Evolutionary conservation across 2,797 vertebrate genomes (phyloP).

Genomic region (Adrianichthys oophorus): DNA sequence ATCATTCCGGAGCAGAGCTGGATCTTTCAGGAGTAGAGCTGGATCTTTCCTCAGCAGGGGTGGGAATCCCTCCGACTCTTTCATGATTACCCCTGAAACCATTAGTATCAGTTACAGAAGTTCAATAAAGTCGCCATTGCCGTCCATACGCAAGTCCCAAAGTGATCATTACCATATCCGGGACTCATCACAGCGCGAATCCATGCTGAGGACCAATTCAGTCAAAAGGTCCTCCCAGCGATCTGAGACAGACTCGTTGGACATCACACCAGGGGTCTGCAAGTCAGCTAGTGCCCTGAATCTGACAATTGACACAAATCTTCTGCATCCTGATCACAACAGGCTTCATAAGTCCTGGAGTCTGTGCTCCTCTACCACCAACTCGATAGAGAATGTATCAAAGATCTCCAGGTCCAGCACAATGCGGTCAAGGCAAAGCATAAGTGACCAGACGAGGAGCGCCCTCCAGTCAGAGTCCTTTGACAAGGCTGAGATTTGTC

Average conservation of each 20-base stretch:
- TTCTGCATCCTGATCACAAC: slow-evolving; percentile 70
- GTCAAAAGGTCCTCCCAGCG: slow-evolving; percentile 55
- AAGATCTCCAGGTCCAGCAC: slow-evolving; percentile 55
- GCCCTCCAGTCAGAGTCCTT: slow-evolving; percentile 72
- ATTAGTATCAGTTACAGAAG: slow-evolving; percentile 67
- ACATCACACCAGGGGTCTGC: slow-evolving; percentile 80
- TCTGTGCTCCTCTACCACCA: slow-evolving; percentile 56
- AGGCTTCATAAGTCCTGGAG: slow-evolving; percentile 91
- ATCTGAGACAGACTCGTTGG: slow-evolving; percentile 80
- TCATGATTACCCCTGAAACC: slow-evolving; percentile 52
- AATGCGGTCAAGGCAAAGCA: slow-evolving; percentile 57
- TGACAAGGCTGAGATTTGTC: slow-evolving; percentile 69
- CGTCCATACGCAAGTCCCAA: slow-evolving; percentile 75
- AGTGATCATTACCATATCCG: slow-evolving; percentile 73
- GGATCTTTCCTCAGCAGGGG: slow-evolving; percentile 59
- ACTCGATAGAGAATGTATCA: slow-evolving; percentile 71
- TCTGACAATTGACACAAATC: slow-evolving; percentile 78
- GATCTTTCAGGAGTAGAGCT: slow-evolving; percentile 47
- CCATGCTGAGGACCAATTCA: slow-evolving; percentile 63
- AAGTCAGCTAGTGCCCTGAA: slow-evolving; percentile 93
- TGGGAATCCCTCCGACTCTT: slow-evolving; percentile 73
- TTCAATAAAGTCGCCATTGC: slow-evolving; percentile 64
- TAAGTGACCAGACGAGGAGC: slow-evolving; percentile 75
- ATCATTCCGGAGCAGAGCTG: slow-evolving; percentile 53
- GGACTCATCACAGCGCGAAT: slow-evolving; percentile 66